Conservation (phyloP, 2,888 invertebrate genomes). For the Orthonychiurus folsomi region DNA sequence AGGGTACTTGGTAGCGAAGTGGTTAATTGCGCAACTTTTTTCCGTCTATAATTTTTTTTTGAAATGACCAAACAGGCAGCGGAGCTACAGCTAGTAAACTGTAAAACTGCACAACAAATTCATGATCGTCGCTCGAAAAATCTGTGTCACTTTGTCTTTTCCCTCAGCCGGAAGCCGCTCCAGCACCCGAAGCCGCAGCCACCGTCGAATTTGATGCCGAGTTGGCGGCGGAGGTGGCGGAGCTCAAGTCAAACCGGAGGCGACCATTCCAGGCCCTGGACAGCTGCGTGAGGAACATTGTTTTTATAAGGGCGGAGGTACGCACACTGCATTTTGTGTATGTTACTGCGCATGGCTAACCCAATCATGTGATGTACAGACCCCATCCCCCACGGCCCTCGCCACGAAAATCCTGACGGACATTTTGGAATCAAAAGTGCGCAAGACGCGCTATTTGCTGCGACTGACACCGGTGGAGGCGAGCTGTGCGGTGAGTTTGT, state of each 20-base stretch:
- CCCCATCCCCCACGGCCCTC: conserved; percentile 64
- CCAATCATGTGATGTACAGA: conserved; percentile 37
- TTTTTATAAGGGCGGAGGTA: conserved; percentile 71
- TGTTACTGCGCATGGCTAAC: conserved; percentile 14
- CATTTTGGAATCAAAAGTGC: conserved; percentile 56
- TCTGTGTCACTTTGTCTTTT: too few species aligned
- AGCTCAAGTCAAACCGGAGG: conserved; percentile 41
- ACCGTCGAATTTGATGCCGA: conserved; percentile 31
- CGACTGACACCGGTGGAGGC: conserved; percentile 71
- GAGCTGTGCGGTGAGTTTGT: conserved; percentile 64
- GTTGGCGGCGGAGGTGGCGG: conserved; percentile 39
- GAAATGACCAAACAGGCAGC: too few species aligned
- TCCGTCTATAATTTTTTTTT: too few species aligned
- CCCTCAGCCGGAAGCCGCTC: too few species aligned
- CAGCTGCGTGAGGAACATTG: conserved; percentile 71
- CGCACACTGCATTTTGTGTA: conserved; percentile 22
- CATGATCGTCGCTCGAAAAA: too few species aligned
- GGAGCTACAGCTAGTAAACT: too few species aligned
- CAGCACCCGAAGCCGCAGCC: not conserved
- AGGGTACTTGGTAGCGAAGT: too few species aligned
- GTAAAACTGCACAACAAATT: too few species aligned
- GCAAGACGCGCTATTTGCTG: conserved; percentile 65
- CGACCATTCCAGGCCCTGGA: conserved; percentile 57
- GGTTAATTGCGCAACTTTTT: too few species aligned
- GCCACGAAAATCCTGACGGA: conserved; percentile 64